Conservation (phyloP, 1,140 invertebrate species). For the Stegodyphus mimosarum region DNA sequence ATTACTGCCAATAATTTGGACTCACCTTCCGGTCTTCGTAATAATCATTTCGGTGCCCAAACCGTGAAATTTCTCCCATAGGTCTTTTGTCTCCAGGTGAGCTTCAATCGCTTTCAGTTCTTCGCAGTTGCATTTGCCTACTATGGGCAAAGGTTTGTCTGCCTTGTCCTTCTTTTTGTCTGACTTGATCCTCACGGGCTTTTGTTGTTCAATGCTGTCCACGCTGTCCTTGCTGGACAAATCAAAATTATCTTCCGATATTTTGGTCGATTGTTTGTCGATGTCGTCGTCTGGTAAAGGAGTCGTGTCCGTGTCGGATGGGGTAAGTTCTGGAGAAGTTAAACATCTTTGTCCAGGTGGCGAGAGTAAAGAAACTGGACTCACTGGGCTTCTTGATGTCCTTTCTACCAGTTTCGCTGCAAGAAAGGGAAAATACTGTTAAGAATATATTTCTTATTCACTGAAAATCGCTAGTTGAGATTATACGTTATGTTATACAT, state of each 20-base stretch:
- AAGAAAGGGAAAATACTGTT: neutral
- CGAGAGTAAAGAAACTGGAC: constrained; percentile 27
- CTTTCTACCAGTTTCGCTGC: constrained; percentile 47
- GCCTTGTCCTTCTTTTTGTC: constrained; percentile 44
- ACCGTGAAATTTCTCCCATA: constrained; percentile 93
- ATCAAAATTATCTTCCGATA: constrained; percentile 42
- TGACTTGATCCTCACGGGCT: neutral
- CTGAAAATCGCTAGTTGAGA: too few species aligned
- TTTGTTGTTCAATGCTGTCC: constrained; percentile 25
- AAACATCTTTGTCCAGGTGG: constrained; percentile 20
- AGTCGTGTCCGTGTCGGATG: constrained; percentile 48
- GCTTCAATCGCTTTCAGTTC: constrained; percentile 83
- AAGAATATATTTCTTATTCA: too few species aligned
- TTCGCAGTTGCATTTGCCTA: constrained; percentile 72
- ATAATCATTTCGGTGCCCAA: constrained; percentile 99
- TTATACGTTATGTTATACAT: neutral
- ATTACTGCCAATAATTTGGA: neutral
- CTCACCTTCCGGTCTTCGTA: constrained; percentile 97
- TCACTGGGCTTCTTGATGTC: constrained; percentile 36
- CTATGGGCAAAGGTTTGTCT: constrained; percentile 48
- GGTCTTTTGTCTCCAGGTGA: constrained; percentile 90
- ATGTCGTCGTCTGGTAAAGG: constrained; percentile 37
- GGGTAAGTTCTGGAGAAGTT: constrained; percentile 34
- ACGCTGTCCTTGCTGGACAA: constrained; percentile 49
- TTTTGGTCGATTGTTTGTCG: constrained; percentile 22